Base-by-base conservation (phyloP, 1,140 invertebrate genomes). In the Psix sp. region DNA sequence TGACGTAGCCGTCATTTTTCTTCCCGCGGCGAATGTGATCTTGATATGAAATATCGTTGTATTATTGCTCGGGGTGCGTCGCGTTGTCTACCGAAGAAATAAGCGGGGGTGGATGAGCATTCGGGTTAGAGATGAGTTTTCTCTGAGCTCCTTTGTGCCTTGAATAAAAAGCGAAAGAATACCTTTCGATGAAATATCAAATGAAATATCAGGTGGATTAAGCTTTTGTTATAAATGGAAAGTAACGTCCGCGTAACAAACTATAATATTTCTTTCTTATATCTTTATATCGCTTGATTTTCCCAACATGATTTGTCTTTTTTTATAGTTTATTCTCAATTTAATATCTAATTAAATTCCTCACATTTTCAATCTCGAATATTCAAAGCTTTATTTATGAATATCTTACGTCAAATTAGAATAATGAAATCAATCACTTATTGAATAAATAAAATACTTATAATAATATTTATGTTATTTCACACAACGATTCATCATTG, bases 31-130 rank as follows among this genome's bases (percentile, higher is more conserved):
- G 80, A 85, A 84, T 81, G 77, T 79, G 80, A 84, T 83, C 84
- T 84, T 82, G 79, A 85, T 83, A 81, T 86, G 82, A 86, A 85
- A 86, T 86, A 86, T 87, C 78, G 83, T 84, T 85, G 79, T 85
- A 84, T 84, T 85, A 85, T 87, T 85, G 82, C 77, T 76, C 66
- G 67, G 74, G 60, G 71, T 82, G 77, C 71, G 76, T 77, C 74
- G 71, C 70, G 71, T 74, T 76, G 74, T 80, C 67, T 74, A 66
- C 56, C 60, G 46, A 75, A 68, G 71, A 67, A 62, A 63, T 71
- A 70, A 57, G 51, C 63, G 62, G 74, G 48, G 62, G 67, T 18
- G 51, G 70, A 63, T 60, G 52, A 57, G 40, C 59, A 33, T 56
- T 71, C 62, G 72, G 70, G 48, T 75, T 74, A 56, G 65, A 72